These are phyloP conservation scores for Acanthisitta chloris DNA, from an alignment of 2,113 vertebrate species.

Conservation along the genomic window DNA sequence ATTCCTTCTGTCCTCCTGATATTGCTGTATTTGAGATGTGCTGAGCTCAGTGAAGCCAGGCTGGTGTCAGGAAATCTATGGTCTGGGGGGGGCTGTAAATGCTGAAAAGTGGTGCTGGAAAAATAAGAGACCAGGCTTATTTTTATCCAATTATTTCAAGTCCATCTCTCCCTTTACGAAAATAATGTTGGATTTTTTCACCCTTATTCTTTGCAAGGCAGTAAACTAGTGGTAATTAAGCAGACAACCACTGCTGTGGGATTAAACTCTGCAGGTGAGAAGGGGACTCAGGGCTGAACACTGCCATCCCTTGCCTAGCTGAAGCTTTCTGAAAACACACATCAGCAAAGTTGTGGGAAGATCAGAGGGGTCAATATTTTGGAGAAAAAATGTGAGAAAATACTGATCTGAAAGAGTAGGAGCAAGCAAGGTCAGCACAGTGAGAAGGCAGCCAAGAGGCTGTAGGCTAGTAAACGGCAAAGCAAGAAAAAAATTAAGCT, in stretches of 20 bases:
- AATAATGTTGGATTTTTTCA: background rate
- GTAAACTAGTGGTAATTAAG: background rate
- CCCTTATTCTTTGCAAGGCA: background rate
- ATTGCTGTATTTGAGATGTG: background rate
- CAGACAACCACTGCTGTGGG: background rate
- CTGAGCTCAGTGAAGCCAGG: rapidly evolving
- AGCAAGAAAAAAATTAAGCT: background rate
- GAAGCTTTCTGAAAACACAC: background rate
- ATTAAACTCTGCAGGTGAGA: background rate
- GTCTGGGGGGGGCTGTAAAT: background rate
- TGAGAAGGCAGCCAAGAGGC: background rate
- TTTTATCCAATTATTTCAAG: slow-evolving; percentile 23
- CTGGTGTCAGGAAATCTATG: background rate
- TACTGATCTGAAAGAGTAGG: background rate
- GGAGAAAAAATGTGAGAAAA: background rate
- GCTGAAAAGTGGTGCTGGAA: background rate
- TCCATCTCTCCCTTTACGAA: background rate
- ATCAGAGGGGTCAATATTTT: background rate
- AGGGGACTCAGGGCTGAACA: background rate
- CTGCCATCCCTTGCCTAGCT: background rate
- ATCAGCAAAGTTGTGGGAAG: background rate
- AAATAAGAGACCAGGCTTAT: background rate
- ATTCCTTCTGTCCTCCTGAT: background rate
- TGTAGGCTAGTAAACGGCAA: background rate
- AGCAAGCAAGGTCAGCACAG: background rate